Evolutionary conservation across 2,888 invertebrate species (phyloP).

Genomic region (Macaria notata): DNA sequence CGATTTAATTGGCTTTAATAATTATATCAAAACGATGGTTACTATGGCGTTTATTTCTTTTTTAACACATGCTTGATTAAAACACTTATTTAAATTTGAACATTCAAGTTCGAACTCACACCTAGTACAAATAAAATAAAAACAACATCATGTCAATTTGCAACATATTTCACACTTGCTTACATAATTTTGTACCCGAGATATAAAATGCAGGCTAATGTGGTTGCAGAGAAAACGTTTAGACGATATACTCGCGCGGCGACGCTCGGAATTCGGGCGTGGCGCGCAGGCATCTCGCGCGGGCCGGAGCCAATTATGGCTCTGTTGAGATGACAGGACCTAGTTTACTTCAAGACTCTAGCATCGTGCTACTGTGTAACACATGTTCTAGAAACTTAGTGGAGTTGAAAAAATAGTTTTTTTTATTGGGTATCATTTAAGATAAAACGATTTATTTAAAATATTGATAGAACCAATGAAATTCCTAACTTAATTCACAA

Average conservation of each 20-base stretch:
- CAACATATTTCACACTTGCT: not conserved
- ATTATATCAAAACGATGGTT: not conserved
- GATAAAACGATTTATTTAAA: too few species aligned
- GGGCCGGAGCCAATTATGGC: constrained; percentile 21
- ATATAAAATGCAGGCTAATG: constrained; percentile 1
- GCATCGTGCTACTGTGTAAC: constrained; percentile 22
- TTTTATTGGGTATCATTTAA: too few species aligned
- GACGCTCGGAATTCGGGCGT: constrained; percentile 14
- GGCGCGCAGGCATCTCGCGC: constrained; percentile 17
- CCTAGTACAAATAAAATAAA: too few species aligned
- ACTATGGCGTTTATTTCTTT: too few species aligned
- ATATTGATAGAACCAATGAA: too few species aligned
- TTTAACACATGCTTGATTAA: too few species aligned
- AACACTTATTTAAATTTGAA: too few species aligned
- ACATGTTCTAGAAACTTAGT: not conserved
- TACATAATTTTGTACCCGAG: not conserved
- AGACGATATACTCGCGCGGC: constrained; percentile 4
- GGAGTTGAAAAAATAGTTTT: too few species aligned
- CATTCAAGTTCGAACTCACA: too few species aligned
- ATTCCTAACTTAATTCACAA: too few species aligned
- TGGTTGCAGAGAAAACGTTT: constrained; percentile 18
- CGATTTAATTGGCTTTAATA: not conserved
- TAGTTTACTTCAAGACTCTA: constrained; percentile 14
- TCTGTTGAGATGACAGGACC: constrained; percentile 22
- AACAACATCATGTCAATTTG: not conserved